These are phyloP conservation scores for Eutolmus rufibarbis DNA, from an alignment of 2,888 invertebrate genomes.

Conservation along the genomic window DNA sequence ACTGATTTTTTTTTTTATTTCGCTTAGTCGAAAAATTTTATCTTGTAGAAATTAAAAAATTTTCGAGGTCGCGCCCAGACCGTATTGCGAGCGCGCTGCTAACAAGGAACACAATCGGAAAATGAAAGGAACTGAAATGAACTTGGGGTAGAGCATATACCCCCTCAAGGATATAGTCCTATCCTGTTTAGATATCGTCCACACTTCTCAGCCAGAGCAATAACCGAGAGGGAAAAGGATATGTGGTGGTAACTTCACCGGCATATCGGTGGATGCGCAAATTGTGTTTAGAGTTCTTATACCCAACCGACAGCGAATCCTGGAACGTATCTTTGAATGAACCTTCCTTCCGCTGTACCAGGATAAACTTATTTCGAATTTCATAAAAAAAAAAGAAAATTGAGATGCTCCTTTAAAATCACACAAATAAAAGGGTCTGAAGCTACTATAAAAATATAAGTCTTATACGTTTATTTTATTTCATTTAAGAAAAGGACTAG, in stretches of 20 bases:
- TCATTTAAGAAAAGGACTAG: neutral
- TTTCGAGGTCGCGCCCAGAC: conserved; percentile 57
- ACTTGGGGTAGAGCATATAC: conserved; percentile 23
- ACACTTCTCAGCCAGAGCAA: neutral
- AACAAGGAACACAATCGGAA: conserved; percentile 59
- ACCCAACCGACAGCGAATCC: neutral
- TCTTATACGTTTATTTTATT: neutral
- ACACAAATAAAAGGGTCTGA: neutral
- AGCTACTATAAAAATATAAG: neutral
- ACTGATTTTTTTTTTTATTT: neutral
- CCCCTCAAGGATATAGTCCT: conserved; percentile 18
- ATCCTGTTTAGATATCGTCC: neutral
- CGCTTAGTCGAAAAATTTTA: neutral
- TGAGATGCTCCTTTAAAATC: neutral
- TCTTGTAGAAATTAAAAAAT: conserved; percentile 16
- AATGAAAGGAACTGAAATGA: conserved; percentile 58
- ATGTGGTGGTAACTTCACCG: neutral
- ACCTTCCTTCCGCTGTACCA: neutral
- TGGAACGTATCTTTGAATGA: neutral
- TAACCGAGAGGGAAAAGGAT: neutral
- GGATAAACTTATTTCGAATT: neutral
- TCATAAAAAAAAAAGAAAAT: neutral
- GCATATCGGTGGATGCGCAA: neutral
- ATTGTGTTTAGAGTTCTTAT: neutral
- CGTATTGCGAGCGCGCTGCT: conserved; percentile 55